Conservation (phyloP, 2,113 vertebrate species). For the Melospiza melodia region DNA sequence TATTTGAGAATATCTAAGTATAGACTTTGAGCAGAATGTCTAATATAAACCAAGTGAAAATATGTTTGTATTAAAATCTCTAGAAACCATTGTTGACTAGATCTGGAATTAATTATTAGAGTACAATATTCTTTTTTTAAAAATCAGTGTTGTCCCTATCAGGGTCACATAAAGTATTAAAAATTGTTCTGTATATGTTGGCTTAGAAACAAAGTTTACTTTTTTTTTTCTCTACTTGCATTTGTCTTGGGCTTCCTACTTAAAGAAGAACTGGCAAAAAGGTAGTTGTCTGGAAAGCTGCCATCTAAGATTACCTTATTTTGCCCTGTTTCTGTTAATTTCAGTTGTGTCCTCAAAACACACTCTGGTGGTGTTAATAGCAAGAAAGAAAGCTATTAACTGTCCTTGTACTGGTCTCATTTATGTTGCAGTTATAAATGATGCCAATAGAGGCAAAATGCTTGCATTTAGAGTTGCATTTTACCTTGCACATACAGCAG, state of each 20-base stretch:
- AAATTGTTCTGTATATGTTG: background rate
- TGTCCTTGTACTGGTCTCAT: background rate
- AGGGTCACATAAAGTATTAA: background rate
- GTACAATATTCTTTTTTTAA: background rate
- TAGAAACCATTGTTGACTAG: background rate
- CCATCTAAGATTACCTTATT: background rate
- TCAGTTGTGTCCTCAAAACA: background rate
- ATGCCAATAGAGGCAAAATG: background rate
- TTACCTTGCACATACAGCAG: background rate
- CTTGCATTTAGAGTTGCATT: background rate
- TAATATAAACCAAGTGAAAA: slow-evolving; percentile 10
- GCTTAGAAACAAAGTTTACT: background rate
- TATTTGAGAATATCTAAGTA: slow-evolving; percentile 22
- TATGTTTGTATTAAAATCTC: background rate
- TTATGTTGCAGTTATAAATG: background rate
- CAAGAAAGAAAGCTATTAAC: background rate
- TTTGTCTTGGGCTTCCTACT: background rate
- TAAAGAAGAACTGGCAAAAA: background rate
- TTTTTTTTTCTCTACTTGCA: background rate
- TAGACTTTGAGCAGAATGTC: background rate
- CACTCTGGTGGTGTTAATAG: background rate
- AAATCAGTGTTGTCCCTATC: background rate
- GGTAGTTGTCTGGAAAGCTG: background rate
- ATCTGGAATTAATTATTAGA: slow-evolving; percentile 18
- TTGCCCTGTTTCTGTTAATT: background rate